Percentiles rank a stretch among this genome's conserved stretches.
Conservation (phyloP, 2,113 vertebrate species). For the Rhinolophus sinicus region DNA sequence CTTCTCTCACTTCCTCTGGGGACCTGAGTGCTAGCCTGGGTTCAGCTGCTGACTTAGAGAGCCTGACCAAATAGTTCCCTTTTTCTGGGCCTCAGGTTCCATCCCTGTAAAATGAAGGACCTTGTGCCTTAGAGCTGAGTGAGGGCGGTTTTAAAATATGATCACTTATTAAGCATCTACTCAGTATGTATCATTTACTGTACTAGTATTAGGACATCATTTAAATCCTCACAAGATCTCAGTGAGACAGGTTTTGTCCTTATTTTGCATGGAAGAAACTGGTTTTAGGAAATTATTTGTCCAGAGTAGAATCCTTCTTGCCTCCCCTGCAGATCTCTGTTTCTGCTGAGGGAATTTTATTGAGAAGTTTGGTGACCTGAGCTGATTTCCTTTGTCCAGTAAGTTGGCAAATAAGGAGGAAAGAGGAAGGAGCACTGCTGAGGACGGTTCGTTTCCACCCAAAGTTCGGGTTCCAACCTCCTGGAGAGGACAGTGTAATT, state of each 20-base stretch:
- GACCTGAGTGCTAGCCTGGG: background rate
- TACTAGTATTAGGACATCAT: background rate
- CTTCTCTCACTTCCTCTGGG: background rate
- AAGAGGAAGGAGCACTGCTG: background rate
- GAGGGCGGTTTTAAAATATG: background rate
- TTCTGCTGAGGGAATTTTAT: background rate
- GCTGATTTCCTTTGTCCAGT: background rate
- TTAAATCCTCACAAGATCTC: background rate
- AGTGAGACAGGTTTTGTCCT: background rate
- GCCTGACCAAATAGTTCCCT: background rate
- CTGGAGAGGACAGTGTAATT: background rate
- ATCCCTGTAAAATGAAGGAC: background rate
- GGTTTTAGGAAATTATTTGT: background rate
- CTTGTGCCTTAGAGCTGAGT: background rate
- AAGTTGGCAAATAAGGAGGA: background rate
- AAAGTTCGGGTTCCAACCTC: background rate
- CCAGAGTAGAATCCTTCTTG: background rate
- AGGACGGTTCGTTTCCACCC: background rate
- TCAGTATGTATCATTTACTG: background rate
- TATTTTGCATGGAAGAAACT: constrained; percentile 23
- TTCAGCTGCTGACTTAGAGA: background rate
- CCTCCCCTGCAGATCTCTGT: background rate
- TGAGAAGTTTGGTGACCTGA: background rate
- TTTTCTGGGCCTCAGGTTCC: background rate
- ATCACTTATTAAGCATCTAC: background rate